These are phyloP conservation scores for Gambusia yucatana DNA, from an alignment of 2,797 vertebrate genomes.

Conservation along the genomic window DNA sequence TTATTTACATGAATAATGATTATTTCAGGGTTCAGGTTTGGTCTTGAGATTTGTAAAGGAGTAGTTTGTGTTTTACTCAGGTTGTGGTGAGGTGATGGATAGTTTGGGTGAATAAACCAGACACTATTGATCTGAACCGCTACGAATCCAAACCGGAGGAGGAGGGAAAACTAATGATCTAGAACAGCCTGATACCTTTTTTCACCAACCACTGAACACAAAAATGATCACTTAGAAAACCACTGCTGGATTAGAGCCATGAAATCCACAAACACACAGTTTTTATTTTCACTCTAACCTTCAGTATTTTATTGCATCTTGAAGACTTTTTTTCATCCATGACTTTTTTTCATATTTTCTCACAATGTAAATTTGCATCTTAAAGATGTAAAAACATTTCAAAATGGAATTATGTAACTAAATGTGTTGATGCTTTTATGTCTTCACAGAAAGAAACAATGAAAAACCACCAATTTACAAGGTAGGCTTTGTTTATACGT, in stretches of 20 bases:
- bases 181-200: constrained; percentile 35
- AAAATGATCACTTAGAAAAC: constrained; percentile 13
- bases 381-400: background rate
- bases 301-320: background rate
- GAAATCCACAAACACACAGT: constrained; percentile 11
- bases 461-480: constrained; percentile 44
- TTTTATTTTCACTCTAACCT: background rate
- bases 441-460: constrained; percentile 35
- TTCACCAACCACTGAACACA: constrained; percentile 47
- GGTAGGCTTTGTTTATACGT: constrained; percentile 35
- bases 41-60: background rate
- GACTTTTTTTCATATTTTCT: background rate
- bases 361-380: background rate
- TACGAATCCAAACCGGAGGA: constrained; percentile 40
- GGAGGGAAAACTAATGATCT: constrained; percentile 52
- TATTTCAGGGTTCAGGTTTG: background rate
- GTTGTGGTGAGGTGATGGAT: constrained; percentile 35
- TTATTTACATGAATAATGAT: background rate
- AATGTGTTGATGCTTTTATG: background rate
- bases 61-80: constrained; percentile 30
- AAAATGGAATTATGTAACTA: background rate
- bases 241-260: constrained; percentile 11
- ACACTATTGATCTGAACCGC: constrained; percentile 47
- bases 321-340: background rate
- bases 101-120: constrained; percentile 13